These are phyloP conservation scores for Neodiprion lecontei DNA, from an alignment of 1,140 invertebrate genomes.

Conservation along the genomic window DNA sequence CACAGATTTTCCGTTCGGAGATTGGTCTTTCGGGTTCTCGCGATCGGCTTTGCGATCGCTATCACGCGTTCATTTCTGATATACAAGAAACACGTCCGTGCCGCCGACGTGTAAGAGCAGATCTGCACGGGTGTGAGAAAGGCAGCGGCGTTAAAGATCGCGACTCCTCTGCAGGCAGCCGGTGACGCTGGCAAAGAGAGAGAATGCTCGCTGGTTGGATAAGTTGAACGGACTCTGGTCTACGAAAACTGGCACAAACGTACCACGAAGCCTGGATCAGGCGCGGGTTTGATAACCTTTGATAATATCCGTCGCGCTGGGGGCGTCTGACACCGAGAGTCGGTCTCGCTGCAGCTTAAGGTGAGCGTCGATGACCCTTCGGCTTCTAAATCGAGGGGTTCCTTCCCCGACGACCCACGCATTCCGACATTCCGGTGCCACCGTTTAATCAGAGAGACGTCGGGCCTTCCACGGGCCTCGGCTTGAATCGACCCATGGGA, in stretches of 20 bases:
- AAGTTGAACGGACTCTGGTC: conserved; percentile 1
- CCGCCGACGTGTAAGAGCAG: no score
- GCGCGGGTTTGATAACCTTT: neutral
- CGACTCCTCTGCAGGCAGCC: neutral
- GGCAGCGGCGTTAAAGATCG: neutral
- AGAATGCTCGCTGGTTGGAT: neutral
- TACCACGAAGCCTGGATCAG: neutral
- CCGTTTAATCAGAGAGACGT: no score
- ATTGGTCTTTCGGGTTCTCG: no score
- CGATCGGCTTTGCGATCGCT: no score
- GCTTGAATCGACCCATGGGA: no score
- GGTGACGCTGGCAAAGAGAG: neutral
- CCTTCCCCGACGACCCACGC: neutral
- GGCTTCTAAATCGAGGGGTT: neutral
- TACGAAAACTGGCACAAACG: conserved; percentile 7
- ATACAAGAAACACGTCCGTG: neutral
- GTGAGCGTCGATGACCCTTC: neutral
- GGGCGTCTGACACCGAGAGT: no score
- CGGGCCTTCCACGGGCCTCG: no score
- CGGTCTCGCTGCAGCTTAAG: no score
- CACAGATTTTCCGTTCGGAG: no score
- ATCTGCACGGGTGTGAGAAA: neutral
- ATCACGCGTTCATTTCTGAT: no score
- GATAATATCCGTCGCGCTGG: neutral
- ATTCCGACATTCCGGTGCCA: neutral